Conservation (phyloP, 2,888 invertebrate genomes). For the Pegoplata infirma region DNA sequence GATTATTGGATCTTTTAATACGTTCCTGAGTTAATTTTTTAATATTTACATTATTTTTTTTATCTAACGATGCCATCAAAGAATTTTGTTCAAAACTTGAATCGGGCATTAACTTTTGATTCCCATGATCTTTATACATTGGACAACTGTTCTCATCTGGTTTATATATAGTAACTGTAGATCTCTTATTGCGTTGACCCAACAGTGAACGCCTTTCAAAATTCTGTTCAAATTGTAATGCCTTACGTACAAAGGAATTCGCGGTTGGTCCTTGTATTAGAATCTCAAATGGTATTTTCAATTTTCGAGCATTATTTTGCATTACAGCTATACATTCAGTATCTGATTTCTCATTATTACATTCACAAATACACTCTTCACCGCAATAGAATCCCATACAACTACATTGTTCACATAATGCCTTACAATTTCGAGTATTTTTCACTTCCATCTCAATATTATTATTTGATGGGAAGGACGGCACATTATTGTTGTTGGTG, state of each 20-base stretch:
- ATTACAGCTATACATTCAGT: conserved; percentile 74
- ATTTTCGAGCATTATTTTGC: conserved; percentile 71
- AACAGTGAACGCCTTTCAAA: conserved; percentile 17
- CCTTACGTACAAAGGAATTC: conserved; percentile 75
- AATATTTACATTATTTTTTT: background rate
- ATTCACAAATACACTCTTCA: conserved; percentile 78
- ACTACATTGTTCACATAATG: conserved; percentile 75
- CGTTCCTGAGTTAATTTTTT: conserved; percentile 53
- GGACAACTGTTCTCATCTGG: conserved; percentile 62
- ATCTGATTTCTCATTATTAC: conserved; percentile 71
- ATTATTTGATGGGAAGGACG: background rate
- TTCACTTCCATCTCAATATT: conserved; percentile 68
- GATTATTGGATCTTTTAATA: conserved; percentile 69
- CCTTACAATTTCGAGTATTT: conserved; percentile 72
- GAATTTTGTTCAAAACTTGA: background rate
- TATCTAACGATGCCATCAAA: background rate
- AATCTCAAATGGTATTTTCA: conserved; percentile 74
- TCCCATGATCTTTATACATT: background rate
- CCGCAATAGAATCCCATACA: conserved; percentile 78
- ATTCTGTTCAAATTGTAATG: conserved; percentile 73
- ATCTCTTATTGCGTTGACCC: conserved; percentile 69
- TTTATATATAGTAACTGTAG: conserved; percentile 74
- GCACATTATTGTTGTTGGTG: conserved; percentile 2
- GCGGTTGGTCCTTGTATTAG: conserved; percentile 76
- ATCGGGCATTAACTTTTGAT: background rate